Evolutionary conservation across 2,888 invertebrate genomes (phyloP), one percentile per base, ranked within the genome.

Genomic region (Zelleria hepariella): DNA sequence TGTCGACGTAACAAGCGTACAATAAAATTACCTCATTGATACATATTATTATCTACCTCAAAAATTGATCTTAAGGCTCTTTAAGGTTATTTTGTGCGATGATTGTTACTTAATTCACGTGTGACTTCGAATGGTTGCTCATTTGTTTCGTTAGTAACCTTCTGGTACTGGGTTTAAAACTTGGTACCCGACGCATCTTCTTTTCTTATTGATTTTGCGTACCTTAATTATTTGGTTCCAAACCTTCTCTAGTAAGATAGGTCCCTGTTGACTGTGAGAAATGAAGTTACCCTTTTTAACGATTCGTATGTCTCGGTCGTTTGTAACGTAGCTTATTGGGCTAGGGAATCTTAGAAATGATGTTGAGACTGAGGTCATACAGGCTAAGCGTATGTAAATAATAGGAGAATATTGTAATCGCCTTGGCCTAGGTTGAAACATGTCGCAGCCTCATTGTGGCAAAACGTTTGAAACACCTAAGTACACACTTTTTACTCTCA

Each of bases 291-390:
- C 86, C 75, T 78, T 60, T 74, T 60, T 74, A 74, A 78, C 74
- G 76, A 73, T 82, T 82, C 76, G 75, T 80, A 75, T 79, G 80
- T 84, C 81, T 82, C 80, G 75, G 75, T 80, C 74, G 74, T 73
- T 70, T 75, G 72, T 73, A 75, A 80, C 78, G 77, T 78, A 80
- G 81, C 80, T 81, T 80, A 69, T 78, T 73, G 84, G 81, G 80
- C 80, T 80, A 81, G 80, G 74, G 73, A 79, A 81, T 80, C 77
- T 80, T 83, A 78, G 77, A 78, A 74, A 75, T 74, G 78, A 78
- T 81, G 86, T 87, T 80, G 86, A 85, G 86, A 86, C 87, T 85
- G 86, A 88, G 87, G 88, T 82, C 86, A 82, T 82, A n/a, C n/a
- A 81, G 88, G 86, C 87, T 86, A 82, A 82, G 79, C 78, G 80